Evolutionary conservation across 1,140 invertebrate species (phyloP), one percentile per base, ranked within the genome.

Genomic region (Agrypnia vestita): DNA sequence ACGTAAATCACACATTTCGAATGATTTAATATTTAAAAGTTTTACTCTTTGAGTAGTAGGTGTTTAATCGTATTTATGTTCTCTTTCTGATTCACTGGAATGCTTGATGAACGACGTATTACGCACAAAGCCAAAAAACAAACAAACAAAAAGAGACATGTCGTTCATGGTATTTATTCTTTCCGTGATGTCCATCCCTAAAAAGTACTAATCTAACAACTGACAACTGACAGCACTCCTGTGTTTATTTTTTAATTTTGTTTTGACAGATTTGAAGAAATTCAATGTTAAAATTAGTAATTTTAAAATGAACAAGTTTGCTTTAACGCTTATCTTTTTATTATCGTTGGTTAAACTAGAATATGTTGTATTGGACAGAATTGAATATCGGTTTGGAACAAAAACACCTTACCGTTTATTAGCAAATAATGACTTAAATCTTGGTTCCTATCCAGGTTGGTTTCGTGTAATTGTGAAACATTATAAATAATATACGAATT

Each of bases 351-450:
- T 61, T 15, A 17, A 19, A 21, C 49, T 62, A 21, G 17, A 61
- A 44, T 59, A 49, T 49, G 59, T 76, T 15, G 15, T 21, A 25
- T 15, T 47, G 19, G 43, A 67, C 17, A 25, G 35, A 69, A 71
- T 80, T 69, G 49, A 69, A 67, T 43, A 80, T 13, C 25, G 84
- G 87, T 81, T 85, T 46, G 90, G 88, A 11, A 89, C 91, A 1
- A 93, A 91, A 86, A 92, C 92, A 9, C 91, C 93, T 4, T 94
- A 94, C 83, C 88, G 93, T 81, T 88, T 89, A 80, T 84, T 93
- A 21, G 91, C 90, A 35, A 93, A 93, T 86, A 84, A 86, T 51
- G 88, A 92, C 86, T 89, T 91, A 78, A 86, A 86, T 62, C 82
- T 86, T 76, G 84, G 91, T 12, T 79, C 88, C 64, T 92, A 89